phyloP scores from a whole-genome alignment of 2,888 invertebrate species.

The Andrena fulva region DNA sequence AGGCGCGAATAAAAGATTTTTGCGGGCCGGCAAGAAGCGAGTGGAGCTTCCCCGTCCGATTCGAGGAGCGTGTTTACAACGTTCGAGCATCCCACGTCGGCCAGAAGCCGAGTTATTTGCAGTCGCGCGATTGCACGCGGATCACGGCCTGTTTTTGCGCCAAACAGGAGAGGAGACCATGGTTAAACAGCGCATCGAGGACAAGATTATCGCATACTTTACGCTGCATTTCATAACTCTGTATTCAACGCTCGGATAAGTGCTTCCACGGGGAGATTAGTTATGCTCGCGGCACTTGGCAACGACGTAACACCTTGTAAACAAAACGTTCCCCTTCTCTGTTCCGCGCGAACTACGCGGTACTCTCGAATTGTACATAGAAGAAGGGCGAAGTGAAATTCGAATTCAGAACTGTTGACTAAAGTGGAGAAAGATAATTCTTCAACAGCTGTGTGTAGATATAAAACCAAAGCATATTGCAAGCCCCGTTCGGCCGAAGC shows the following conservation, averaged over 20 bases:
- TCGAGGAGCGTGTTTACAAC: slow-evolving; percentile 65
- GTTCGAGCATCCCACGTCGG: slow-evolving; percentile 58
- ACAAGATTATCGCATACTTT: slow-evolving; percentile 51
- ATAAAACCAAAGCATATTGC: too few species aligned
- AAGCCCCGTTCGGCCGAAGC: too few species aligned
- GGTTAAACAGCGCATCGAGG: slow-evolving; percentile 42
- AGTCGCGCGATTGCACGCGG: slow-evolving; percentile 69
- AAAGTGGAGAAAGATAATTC: too few species aligned
- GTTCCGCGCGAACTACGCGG: too few species aligned
- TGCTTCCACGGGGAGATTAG: background rate
- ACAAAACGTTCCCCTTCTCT: background rate
- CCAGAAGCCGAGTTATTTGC: slow-evolving; percentile 70
- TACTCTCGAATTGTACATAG: too few species aligned
- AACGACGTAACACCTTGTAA: background rate
- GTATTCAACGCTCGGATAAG: background rate
- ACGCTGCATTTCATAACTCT: slow-evolving; percentile 21
- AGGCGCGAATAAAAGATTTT: slow-evolving; percentile 31
- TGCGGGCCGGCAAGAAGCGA: slow-evolving; percentile 21
- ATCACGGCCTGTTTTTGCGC: slow-evolving; percentile 70
- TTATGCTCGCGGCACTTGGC: background rate
- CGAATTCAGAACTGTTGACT: too few species aligned
- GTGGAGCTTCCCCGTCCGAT: slow-evolving; percentile 50
- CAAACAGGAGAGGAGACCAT: slow-evolving; percentile 52
- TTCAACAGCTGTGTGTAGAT: too few species aligned
- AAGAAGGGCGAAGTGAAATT: too few species aligned